phyloP scores from a whole-genome alignment of 2,888 invertebrate genomes.

The Megastigmus dorsalis region DNA sequence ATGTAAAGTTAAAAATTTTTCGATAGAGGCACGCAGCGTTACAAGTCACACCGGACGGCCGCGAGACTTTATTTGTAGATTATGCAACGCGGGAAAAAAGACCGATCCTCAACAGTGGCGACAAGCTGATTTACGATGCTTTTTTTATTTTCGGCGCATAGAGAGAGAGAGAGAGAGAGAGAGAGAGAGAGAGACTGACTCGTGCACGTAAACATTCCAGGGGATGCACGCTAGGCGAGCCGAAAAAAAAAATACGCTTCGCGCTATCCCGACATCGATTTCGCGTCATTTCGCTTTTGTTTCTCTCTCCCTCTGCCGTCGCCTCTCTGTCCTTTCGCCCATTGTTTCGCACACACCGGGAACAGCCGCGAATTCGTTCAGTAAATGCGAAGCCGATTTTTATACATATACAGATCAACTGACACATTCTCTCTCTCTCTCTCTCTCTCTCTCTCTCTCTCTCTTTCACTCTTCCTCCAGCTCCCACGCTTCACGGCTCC shows the following conservation, averaged over 20 bases:
- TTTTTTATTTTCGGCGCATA: constrained; percentile 16
- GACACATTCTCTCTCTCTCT: neutral
- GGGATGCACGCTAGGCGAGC: no score
- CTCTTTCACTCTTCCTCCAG: neutral
- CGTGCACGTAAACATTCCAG: no score
- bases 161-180: no score
- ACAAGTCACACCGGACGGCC: no score
- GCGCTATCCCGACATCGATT: constrained; percentile 24
- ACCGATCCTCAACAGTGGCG: no score
- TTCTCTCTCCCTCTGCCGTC: no score
- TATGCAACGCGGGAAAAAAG: constrained; percentile 28
- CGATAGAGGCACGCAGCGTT: no score
- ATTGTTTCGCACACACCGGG: constrained; percentile 2
- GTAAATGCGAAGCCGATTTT: constrained; percentile 20
- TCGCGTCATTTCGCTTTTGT: neutral
- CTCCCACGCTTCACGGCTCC: neutral
- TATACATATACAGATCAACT: constrained; percentile 18
- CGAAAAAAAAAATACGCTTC: neutral
- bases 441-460: neutral
- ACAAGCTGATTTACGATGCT: constrained; percentile 19
- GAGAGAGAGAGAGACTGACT: no score
- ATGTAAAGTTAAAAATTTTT: no score
- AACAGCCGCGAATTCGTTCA: neutral
- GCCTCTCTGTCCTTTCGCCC: no score
- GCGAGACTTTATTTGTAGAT: constrained; percentile 21